These are phyloP conservation scores for Didymodactylos carnosus DNA, from an alignment of 2,888 invertebrate genomes.

Conservation along the genomic window DNA sequence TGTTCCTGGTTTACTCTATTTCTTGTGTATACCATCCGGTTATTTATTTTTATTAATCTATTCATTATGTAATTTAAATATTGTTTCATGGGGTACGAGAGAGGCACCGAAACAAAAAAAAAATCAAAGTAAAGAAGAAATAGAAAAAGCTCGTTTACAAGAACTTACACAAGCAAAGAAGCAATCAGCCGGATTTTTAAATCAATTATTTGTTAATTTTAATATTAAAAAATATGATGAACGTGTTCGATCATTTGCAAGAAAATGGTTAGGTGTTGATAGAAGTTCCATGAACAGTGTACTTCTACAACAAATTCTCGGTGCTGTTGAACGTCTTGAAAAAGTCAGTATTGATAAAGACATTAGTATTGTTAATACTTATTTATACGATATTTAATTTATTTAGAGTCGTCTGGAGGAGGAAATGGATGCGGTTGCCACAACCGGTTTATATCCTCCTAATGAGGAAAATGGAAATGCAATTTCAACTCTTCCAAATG, in stretches of 20 bases:
- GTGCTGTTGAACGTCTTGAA: conserved; percentile 9
- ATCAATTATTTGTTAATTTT: conserved; percentile 1
- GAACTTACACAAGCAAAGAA: conserved; percentile 9
- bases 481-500: too few relatives aligned
- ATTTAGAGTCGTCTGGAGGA: background rate
- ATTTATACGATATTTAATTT: background rate
- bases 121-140: conserved; percentile 59
- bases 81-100: conserved; percentile 79
- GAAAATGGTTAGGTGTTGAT: conserved; percentile 10
- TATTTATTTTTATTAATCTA: conserved; percentile 75
- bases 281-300: conserved; percentile 2
- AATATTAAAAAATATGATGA: background rate
- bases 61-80: conserved; percentile 73
- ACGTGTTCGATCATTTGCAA: background rate
- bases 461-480: background rate
- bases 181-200: conserved; percentile 7
- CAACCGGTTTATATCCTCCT: background rate
- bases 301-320: conserved; percentile 9
- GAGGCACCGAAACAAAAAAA: conserved; percentile 46
- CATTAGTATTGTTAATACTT: background rate
- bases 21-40: conserved; percentile 78
- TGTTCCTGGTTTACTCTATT: conserved; percentile 53
- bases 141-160: conserved; percentile 47
- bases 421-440: background rate
- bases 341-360: too few relatives aligned